Base-by-base conservation (phyloP, 2,888 invertebrate species). In the Diadegma fenestrale region DNA sequence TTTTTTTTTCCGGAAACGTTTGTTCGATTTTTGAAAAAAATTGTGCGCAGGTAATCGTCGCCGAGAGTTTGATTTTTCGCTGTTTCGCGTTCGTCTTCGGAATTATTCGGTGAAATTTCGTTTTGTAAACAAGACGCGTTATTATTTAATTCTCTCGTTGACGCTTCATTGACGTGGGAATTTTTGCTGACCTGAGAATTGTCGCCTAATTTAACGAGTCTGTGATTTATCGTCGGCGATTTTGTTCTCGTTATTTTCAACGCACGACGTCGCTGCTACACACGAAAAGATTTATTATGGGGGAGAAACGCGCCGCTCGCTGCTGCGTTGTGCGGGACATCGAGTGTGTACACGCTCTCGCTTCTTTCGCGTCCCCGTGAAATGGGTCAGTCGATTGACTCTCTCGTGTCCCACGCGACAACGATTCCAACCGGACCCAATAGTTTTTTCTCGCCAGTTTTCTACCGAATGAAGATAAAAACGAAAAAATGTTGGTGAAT, bases 381-480 rank as follows among this genome's bases (percentile, higher is more conserved):
- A 82, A 85, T 85, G 79, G 85, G 85, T 85, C 85, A 85, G 79
- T 73, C 83, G 68, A 76, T 75, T 71, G 41, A 75, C 85, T 76
- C 85, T 85, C 85, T 75, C 76, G 85, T 82, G 30, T 76, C 71
- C 64, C 77, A 45, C 75, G 85, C 85, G 81, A 81, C 85, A 80
- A 76, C 43, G 58, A 33, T 71, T 63, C 63, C n/a, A 48, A 63
- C 54, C 37, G 48, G 63, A 63, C 51, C 45, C 58, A 26, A 64
- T 72, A n/a, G 45, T 19, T 26, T 78, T 45, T 61, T 63, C 43
- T 41, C 37, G 10, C 7, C 12, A 22, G 37, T 26, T 17, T 37
- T 0, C 10, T 33, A 41, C 58, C n/a, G 4, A 30, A 12, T 6
- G 17, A n/a, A 33, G 6, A 54, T 7, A n/a, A 22, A 51, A 12